A percentile compares a stretch with the other conserved stretches of the same genome.
These are phyloP conservation scores for Istiophorus platypterus DNA, from an alignment of 2,113 vertebrate species.

Conservation along the genomic window DNA sequence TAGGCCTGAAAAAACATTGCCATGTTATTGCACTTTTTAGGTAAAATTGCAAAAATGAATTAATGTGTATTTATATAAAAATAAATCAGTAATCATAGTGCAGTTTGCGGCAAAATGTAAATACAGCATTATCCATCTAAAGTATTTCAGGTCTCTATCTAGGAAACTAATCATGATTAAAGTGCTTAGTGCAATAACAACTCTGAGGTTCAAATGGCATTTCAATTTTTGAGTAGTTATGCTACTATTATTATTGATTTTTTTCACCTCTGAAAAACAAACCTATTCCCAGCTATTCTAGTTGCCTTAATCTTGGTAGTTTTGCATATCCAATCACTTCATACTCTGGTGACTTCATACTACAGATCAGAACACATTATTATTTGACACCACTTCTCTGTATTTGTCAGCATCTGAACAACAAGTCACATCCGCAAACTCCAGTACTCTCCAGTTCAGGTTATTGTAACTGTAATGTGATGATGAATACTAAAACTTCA, in stretches of 20 bases:
- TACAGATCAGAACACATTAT: neutral
- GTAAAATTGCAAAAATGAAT: too few species aligned
- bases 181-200: neutral
- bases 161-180: neutral
- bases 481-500: slow-evolving; percentile 6
- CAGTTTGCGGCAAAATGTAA: too few species aligned
- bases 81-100: too few species aligned
- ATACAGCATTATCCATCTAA: too few species aligned
- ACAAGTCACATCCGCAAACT: slow-evolving; percentile 19
- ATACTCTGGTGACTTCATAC: neutral
- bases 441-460: neutral
- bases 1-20: neutral
- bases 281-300: neutral
- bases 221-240: neutral
- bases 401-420: neutral
- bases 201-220: neutral
- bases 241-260: neutral
- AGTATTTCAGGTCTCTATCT: too few species aligned
- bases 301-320: neutral
- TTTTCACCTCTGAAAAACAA: neutral
- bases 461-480: neutral
- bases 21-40: too few species aligned
- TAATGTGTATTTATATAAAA: too few species aligned
- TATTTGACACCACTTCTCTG: neutral
- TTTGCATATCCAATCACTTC: neutral